Evolutionary conservation across 2,797 vertebrate genomes (phyloP), one percentile per base, ranked within the genome.

Genomic region (Oreortyx pictus): DNA sequence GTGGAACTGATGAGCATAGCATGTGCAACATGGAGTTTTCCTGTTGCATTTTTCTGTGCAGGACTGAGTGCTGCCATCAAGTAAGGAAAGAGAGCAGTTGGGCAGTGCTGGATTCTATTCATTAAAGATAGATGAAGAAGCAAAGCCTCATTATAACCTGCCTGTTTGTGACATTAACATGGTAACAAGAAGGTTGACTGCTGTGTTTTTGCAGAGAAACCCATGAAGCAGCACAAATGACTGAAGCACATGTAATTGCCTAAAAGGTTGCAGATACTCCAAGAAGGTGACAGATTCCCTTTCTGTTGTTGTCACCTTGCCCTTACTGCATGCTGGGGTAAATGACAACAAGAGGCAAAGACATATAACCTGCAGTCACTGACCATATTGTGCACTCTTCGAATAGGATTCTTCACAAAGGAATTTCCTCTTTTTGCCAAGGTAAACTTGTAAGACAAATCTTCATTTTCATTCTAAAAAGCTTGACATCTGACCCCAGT

Each of bases 401-500:
- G 39, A 57, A 76, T 57, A 90, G 64, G 39, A 25, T 90, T 91
- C 33, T 15, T 47, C 64, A 71, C 47, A 91, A 20, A 82, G 35
- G 18, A 70, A 20, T 71, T 79, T 33, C 7, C 56, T 27, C 6
- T 47, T 33, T 88, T 86, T 84, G 24, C 78, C 57, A 73, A 82
- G 54, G 57, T 10, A 3, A 81, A 12, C 20, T 37, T 6, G 7
- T 25, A 67, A 87, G 62, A 31, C 33, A 25, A 79, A 90, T 75
- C 50, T 62, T 77, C 76, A 62, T 25, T 83, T n/a, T 72, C 0
- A 2, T 92, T 95, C 82, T 90, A 62, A 91, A 90, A 85, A 85
- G 25, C 37, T 50, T 81, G 87, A 90, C 87, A 93, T 75, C 61
- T 89, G 68, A 93, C 87, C 65, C 61, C 77, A 66, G 3, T 92